A percentile compares a stretch with the other conserved stretches of the same genome.
Evolutionary conservation across 2,113 vertebrate species (phyloP).

Genomic region (Ailurus styani): DNA sequence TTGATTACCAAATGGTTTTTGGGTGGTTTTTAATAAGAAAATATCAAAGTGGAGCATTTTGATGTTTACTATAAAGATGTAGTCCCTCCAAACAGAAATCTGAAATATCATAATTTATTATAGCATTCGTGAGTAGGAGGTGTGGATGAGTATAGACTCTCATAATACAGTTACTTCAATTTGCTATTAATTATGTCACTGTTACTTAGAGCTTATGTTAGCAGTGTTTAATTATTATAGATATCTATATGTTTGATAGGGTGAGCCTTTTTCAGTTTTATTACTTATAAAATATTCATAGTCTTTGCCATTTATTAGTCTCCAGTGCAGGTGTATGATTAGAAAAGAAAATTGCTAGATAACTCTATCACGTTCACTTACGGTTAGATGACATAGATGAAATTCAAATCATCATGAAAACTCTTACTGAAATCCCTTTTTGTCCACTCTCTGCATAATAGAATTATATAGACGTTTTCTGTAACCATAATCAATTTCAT

Average conservation of each 20-base stretch:
- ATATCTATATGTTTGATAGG: conserved; percentile 19
- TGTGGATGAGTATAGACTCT: neutral
- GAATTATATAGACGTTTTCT: neutral
- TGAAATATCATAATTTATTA: neutral
- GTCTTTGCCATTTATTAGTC: conserved; percentile 3
- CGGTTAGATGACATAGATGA: neutral
- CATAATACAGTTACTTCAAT: neutral
- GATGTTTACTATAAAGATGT: neutral
- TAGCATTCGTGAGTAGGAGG: neutral
- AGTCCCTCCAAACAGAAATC: neutral
- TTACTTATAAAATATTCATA: conserved; percentile 4
- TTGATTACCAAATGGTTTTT: conserved; percentile 2
- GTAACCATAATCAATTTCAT: neutral
- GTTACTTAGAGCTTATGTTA: neutral
- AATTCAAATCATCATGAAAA: neutral
- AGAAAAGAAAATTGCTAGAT: neutral
- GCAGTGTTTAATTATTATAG: neutral
- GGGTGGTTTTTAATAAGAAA: neutral
- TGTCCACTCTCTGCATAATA: neutral
- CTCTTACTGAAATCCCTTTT: neutral
- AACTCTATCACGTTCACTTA: neutral
- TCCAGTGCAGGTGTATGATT: neutral
- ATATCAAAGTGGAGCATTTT: neutral
- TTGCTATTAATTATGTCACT: neutral
- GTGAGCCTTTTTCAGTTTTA: conserved; percentile 6